Evolutionary conservation across 2,797 vertebrate species (phyloP).

Genomic region (Pogonophryne albipinna): DNA sequence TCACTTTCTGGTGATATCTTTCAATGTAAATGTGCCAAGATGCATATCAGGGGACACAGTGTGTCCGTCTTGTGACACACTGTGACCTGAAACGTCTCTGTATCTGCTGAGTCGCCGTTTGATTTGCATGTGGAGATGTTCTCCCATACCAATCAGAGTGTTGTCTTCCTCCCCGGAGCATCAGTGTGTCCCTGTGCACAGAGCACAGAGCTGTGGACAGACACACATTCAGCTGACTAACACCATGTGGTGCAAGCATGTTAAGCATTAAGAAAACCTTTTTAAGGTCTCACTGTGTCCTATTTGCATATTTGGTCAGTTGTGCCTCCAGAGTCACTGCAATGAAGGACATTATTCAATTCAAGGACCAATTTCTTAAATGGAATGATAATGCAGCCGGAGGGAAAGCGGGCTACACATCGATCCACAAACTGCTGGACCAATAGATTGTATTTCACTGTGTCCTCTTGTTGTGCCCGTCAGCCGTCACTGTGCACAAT

Average conservation of each 20-base stretch:
- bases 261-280: neutral
- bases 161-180: neutral
- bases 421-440: conserved; percentile 3
- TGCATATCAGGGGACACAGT: neutral
- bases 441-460: conserved; percentile 1
- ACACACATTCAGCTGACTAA: neutral
- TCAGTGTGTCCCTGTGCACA: neutral
- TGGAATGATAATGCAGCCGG: neutral
- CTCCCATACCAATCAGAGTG: conserved; percentile 19
- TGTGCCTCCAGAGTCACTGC: neutral
- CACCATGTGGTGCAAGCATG: neutral
- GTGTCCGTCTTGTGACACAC: conserved; percentile 7
- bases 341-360: neutral
- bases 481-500: neutral
- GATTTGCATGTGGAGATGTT: conserved; percentile 7
- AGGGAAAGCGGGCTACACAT: neutral
- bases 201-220: too few species aligned
- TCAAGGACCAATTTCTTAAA: conserved; percentile 1
- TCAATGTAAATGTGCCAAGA: neutral
- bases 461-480: neutral
- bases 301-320: neutral
- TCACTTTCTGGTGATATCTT: neutral
- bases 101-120: conserved; percentile 25
- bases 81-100: conserved; percentile 6
- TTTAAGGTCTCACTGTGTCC: neutral